Evolutionary conservation across 2,797 vertebrate species (phyloP), one percentile per base, ranked within the genome.

Genomic region (Sebastes dallii): DNA sequence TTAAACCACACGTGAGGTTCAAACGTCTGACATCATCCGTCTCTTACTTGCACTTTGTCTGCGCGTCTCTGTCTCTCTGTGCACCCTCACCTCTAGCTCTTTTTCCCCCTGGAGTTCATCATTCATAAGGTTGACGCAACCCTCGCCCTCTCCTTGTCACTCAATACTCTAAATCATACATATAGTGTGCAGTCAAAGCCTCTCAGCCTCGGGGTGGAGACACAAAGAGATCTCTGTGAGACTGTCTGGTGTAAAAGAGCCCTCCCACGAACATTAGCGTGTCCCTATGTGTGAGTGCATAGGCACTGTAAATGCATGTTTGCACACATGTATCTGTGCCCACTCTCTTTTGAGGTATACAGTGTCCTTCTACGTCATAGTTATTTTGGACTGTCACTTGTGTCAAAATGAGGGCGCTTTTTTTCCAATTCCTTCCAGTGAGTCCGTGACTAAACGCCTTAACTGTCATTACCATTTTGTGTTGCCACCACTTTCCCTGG

Each of bases 391-490:
- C 67, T 80, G 65, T 69, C 5, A 52, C 71, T 77, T 61, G 59
- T 86, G 80, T 90, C 85, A 89, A 86, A 83, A 86, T 77, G 58
- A 79, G 58, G 66, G 13, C 8, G 59, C 29, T 73, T 75, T 59
- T 73, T 54, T 69, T 64, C 10, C 68, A 60, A 34, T 67, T 89
- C 58, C 79, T 85, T 82, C 77, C 85, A 88, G 82, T 81, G 71
- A 89, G 77, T 81, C 84, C 20, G 64, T 92, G 89, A 92, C 91
- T 91, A 89, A 92, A 89, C 59, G 74, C 85, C 83, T 92, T 91
- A 90, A 89, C 90, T 89, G 90, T 91, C 90, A 91, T 91, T 91
- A 93, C 87, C 83, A 87, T 91, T 92, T 92, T 92, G 77, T 86
- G 86, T 85, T 86, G 88, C 91, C 86, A 83, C 87, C 88, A 86